These are phyloP conservation scores for Pleuronectes platessa DNA, from an alignment of 2,113 vertebrate genomes.

Conservation along the genomic window DNA sequence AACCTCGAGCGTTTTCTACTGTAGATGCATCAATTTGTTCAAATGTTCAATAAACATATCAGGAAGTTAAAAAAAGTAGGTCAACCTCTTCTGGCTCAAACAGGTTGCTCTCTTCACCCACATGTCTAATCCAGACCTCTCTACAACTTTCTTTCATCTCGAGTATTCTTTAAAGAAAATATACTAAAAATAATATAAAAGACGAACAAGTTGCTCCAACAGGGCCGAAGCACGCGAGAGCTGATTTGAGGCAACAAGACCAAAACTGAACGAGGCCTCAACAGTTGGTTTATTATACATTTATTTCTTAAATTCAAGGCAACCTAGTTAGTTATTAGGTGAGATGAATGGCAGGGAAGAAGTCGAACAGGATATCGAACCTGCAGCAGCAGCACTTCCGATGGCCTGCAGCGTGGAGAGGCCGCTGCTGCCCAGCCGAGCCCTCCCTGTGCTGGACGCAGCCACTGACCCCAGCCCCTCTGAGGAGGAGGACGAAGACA, in stretches of 20 bases:
- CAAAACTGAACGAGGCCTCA: too few species aligned
- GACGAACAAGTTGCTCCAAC: too few species aligned
- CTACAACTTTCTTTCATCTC: too few species aligned
- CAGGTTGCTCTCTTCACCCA: too few species aligned
- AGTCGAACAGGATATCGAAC: slow-evolving; percentile 65
- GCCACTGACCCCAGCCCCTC: slow-evolving; percentile 76
- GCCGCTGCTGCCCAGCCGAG: slow-evolving; percentile 85
- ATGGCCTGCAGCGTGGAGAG: slow-evolving; percentile 93
- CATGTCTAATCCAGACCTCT: too few species aligned
- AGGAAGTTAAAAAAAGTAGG: neutral
- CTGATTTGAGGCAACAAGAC: too few species aligned
- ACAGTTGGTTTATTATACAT: too few species aligned
- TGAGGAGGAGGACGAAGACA: slow-evolving; percentile 80
- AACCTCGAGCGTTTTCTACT: too few species aligned
- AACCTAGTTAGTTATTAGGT: neutral
- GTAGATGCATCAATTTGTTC: too few species aligned
- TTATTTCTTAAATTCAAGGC: neutral
- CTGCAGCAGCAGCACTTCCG: slow-evolving; percentile 94
- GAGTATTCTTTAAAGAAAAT: too few species aligned
- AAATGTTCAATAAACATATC: neutral
- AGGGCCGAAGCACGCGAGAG: too few species aligned
- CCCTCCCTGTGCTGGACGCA: slow-evolving; percentile 65
- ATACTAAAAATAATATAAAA: too few species aligned
- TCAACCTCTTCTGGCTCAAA: neutral
- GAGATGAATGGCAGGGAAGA: neutral